A percentile compares a stretch with the other conserved stretches of the same genome.
phyloP scores from a whole-genome alignment of 2,888 invertebrate species.

The Dryomyza anilis region DNA sequence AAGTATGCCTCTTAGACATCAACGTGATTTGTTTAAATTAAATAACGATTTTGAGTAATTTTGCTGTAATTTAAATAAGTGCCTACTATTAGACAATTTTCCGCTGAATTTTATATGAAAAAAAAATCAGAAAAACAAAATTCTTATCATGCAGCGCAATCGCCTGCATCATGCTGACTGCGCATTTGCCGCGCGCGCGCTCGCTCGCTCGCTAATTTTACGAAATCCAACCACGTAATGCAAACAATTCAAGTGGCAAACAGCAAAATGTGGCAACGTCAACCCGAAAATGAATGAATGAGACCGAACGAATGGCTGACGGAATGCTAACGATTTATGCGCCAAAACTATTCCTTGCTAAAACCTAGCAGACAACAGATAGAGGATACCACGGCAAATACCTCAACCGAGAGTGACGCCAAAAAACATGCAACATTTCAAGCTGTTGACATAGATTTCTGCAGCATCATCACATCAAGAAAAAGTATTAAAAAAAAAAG shows the following conservation, averaged over 20 bases:
- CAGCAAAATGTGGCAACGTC: constrained; percentile 55
- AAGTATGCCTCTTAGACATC: too few relatives aligned
- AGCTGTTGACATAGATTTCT: constrained; percentile 40
- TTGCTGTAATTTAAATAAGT: too few relatives aligned
- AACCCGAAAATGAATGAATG: constrained; percentile 52
- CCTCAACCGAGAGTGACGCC: background rate
- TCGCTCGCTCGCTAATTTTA: too few relatives aligned
- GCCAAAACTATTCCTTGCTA: too few relatives aligned
- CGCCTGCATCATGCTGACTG: background rate
- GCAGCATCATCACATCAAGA: too few relatives aligned
- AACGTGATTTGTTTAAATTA: too few relatives aligned
- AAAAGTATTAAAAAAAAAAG: too few relatives aligned
- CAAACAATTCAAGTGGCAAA: constrained; percentile 60
- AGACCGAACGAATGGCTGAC: too few relatives aligned
- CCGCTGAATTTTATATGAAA: too few relatives aligned
- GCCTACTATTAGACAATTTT: too few relatives aligned
- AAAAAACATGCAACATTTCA: constrained; percentile 25
- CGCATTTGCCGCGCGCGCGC: background rate
- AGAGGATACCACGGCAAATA: background rate
- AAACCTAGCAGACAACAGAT: background rate
- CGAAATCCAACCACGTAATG: constrained; percentile 57
- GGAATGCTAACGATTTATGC: constrained; percentile 46
- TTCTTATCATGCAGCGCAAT: background rate
- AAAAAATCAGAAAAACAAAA: background rate
- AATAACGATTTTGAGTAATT: too few relatives aligned